A percentile compares a stretch with the other conserved stretches of the same genome.
These are phyloP conservation scores for Umimayanthus kanabou DNA, from an alignment of 92 coral and sea anemone genomes.

Conservation along the genomic window DNA sequence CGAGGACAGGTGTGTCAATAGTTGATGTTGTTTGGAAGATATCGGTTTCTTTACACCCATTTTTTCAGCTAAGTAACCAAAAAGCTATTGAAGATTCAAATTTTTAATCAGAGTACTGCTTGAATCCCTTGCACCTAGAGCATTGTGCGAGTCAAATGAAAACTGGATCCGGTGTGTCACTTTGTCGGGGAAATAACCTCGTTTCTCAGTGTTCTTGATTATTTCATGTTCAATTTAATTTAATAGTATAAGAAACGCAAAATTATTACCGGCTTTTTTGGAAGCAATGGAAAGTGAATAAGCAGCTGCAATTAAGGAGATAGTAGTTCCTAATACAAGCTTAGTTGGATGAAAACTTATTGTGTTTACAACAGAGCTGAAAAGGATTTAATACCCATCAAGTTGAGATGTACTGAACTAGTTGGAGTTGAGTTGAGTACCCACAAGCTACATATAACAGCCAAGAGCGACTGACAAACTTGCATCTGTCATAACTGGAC, in stretches of 20 bases:
- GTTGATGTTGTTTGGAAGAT: neutral
- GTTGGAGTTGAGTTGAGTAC: no score
- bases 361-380: neutral
- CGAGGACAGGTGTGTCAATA: conserved; percentile 10
- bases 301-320: neutral
- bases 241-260: neutral
- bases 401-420: no score
- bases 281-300: neutral
- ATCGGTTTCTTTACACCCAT: conserved; percentile 15
- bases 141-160: neutral
- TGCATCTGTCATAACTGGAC: no score
- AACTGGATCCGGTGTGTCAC: neutral
- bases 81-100: neutral
- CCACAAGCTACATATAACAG: no score
- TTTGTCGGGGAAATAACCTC: neutral
- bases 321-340: no score
- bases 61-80: neutral
- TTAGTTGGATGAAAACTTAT: neutral
- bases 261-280: neutral
- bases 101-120: neutral
- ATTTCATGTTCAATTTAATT: neutral
- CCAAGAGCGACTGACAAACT: no score
- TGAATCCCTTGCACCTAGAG: neutral
- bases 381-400: neutral
- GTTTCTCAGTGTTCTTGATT: no score